Conservation (phyloP, 2,888 invertebrate species). For the Troides oblongomaculatus region DNA sequence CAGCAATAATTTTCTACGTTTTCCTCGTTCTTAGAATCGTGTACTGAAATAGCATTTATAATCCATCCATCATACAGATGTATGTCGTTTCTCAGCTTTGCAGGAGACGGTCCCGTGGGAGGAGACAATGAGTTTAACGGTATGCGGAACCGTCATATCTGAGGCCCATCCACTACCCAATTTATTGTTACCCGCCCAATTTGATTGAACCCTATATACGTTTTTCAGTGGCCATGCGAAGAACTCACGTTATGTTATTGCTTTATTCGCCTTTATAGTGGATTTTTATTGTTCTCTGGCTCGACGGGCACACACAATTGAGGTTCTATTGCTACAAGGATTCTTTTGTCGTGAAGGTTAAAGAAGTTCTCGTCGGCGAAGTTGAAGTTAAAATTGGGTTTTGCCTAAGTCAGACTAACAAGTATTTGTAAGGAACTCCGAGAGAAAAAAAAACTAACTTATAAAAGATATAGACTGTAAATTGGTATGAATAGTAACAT, state of each 20-base stretch:
- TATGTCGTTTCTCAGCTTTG: slow-evolving; percentile 28
- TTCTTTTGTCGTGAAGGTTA: slow-evolving; percentile 7
- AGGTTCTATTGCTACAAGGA: slow-evolving; percentile 16
- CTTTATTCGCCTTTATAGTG: slow-evolving; percentile 12
- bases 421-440: too few species aligned
- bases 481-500: too few species aligned
- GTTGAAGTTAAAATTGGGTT: slow-evolving; percentile 14
- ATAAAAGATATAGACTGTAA: too few species aligned
- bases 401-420: background rate
- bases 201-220: slow-evolving; percentile 27
- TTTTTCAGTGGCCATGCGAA: slow-evolving; percentile 11
- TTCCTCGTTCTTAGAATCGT: slow-evolving; percentile 14
- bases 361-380: slow-evolving; percentile 8
- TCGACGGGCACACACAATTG: slow-evolving; percentile 9
- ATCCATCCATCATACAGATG: slow-evolving; percentile 20
- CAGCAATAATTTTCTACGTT: slow-evolving; percentile 1
- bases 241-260: slow-evolving; percentile 13
- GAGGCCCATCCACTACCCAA: slow-evolving; percentile 33
- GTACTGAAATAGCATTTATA: slow-evolving; percentile 22
- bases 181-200: slow-evolving; percentile 32
- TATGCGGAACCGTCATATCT: slow-evolving; percentile 60
- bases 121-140: slow-evolving; percentile 65
- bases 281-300: slow-evolving; percentile 11
- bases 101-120: slow-evolving; percentile 47
- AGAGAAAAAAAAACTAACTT: too few species aligned